Base-by-base conservation (phyloP, 1,140 invertebrate genomes). In the Arctopsyche grandis region DNA sequence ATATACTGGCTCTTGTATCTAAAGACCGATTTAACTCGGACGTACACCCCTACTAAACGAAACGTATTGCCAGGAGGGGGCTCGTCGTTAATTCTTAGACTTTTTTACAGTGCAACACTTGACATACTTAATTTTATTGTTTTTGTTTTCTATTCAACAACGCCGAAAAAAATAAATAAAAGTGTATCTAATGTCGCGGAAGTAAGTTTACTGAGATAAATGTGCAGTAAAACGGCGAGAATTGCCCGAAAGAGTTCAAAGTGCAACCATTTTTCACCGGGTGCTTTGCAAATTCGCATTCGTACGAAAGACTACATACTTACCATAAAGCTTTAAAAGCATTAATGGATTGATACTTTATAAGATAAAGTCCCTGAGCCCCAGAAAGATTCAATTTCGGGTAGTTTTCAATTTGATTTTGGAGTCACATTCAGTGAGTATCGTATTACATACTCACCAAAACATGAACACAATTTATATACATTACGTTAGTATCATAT, bases 161-260 rank as follows among this genome's bases (percentile, higher is more conserved):
- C 16, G 71, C 48, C 21, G 38, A 52, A 48, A 74, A 74, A 74
- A 26, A 74, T 74, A 74, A 74, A 74, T 74, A 74, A 48, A 56
- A 29, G 43, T 56, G 43, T 52, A 74, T 9, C 43, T 56, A 74
- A 74, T 74, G 71, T 74, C 48, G 46, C 22, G 71, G 71, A 74
- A 74, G 46, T 74, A 56, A 74, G 71, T 74, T 74, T 74, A 74
- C 71, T 74, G 71, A 74, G 71, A 74, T 74, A 74, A 74, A 74
- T 74, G 71, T 56, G 46, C 44, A 74, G 71, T 48, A 74, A 74
- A 74, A 74, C 19, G 43, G 71, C 71, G 44, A 74, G 71, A 74
- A 74, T 74, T 74, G 43, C 48, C 71, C 16, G 71, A 74, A 74
- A 74, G 44, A 74, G 71, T 74, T 74, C 71, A 48, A 48, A 74